These are phyloP conservation scores for Oenanthe oenanthe DNA, from an alignment of 2,113 vertebrate species.

Conservation along the genomic window DNA sequence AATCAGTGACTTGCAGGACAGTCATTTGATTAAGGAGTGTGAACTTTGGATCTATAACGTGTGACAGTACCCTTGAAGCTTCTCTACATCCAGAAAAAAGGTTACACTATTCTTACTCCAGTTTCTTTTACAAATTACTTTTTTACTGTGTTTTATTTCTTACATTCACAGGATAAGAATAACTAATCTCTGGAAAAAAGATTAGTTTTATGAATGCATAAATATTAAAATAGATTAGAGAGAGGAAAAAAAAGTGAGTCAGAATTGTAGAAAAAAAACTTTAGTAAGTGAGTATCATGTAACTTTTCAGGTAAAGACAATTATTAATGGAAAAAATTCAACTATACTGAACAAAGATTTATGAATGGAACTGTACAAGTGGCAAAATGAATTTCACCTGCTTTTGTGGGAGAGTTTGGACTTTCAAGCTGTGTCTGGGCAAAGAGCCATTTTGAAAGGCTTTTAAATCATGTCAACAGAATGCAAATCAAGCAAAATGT, in stretches of 20 bases:
- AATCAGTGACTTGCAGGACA: slow-evolving; percentile 8
- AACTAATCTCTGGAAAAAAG: neutral
- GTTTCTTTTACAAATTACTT: neutral
- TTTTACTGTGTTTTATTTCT: neutral
- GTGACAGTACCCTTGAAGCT: neutral
- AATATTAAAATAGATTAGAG: neutral
- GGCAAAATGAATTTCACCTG: slow-evolving; percentile 18
- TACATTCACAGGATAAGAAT: neutral
- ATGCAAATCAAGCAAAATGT: slow-evolving; percentile 6
- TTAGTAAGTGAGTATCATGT: neutral
- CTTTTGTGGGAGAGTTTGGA: slow-evolving; percentile 13
- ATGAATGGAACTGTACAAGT: slow-evolving; percentile 4
- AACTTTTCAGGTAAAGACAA: neutral
- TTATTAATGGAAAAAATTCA: neutral
- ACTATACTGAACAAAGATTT: slow-evolving; percentile 16
- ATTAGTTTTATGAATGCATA: neutral
- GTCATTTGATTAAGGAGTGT: slow-evolving; percentile 10
- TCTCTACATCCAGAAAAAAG: neutral
- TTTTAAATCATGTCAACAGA: slow-evolving; percentile 12
- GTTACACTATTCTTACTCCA: neutral
- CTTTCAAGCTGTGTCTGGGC: slow-evolving; percentile 6
- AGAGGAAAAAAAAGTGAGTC: neutral
- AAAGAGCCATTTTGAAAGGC: neutral
- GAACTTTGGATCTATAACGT: neutral
- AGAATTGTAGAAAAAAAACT: neutral